Evolutionary conservation across 1,140 invertebrate species (phyloP).

Genomic region (Drosophila subobscura): DNA sequence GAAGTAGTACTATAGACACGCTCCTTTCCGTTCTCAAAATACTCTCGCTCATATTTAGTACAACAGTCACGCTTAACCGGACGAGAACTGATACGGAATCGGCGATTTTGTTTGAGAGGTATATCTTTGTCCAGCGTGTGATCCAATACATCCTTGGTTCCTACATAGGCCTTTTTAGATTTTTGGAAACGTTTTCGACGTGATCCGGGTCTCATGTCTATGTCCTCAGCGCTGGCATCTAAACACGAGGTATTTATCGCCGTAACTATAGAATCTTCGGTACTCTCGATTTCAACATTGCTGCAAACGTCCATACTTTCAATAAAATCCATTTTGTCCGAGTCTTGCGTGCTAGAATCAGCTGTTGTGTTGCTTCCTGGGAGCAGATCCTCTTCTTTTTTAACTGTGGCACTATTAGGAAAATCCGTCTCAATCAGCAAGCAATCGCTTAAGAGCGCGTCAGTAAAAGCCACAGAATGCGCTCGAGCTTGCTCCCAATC

Average conservation of each 20-base stretch:
- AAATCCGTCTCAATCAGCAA: slow-evolving; percentile 16
- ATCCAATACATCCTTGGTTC: slow-evolving; percentile 76
- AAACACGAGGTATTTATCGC: slow-evolving; percentile 38
- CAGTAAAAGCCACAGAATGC: slow-evolving; percentile 58
- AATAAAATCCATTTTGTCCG: slow-evolving; percentile 77
- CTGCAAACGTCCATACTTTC: slow-evolving; percentile 81
- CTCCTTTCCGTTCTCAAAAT: slow-evolving; percentile 87
- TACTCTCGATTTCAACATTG: slow-evolving; percentile 80
- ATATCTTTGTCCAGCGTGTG: slow-evolving; percentile 76
- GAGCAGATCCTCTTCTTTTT: slow-evolving; percentile 49
- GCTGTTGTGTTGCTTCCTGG: slow-evolving; percentile 23
- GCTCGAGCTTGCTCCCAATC: slow-evolving; percentile 76
- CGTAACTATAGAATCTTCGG: slow-evolving; percentile 66
- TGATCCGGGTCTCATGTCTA: slow-evolving; percentile 37
- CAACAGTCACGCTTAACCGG: slow-evolving; percentile 85
- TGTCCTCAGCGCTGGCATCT: slow-evolving; percentile 52
- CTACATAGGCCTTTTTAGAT: slow-evolving; percentile 68
- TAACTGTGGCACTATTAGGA: slow-evolving; percentile 11
- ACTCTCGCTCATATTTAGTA: slow-evolving; percentile 86
- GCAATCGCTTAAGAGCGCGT: slow-evolving; percentile 56
- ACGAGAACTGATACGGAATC: slow-evolving; percentile 85
- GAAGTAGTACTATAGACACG: slow-evolving; percentile 87
- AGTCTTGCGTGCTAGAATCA: slow-evolving; percentile 63
- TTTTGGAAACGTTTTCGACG: slow-evolving; percentile 58
- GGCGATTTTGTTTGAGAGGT: slow-evolving; percentile 84